A percentile compares a stretch with the other conserved stretches of the same genome.
Conservation (phyloP, 92 coral and sea anemone genomes). For the Palythoa heliodiscus region DNA sequence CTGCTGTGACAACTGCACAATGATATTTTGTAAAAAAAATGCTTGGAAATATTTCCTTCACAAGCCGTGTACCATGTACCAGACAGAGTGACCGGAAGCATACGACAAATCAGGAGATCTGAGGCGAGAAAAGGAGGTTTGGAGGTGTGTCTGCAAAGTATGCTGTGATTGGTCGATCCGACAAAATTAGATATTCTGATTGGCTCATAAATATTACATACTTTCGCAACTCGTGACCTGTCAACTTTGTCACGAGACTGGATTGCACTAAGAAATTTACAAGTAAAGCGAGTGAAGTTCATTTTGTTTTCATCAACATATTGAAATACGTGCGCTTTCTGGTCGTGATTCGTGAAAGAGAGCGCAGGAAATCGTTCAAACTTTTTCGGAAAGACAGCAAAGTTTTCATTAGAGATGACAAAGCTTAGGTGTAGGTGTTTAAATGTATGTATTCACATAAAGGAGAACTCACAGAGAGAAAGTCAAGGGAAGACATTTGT, state of each 20-base stretch:
- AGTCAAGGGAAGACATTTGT: conserved; percentile 79
- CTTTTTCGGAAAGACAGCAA: not conserved
- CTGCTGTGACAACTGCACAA: no score
- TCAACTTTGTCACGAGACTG: conserved; percentile 31
- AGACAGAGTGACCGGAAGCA: not conserved
- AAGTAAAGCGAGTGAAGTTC: not conserved
- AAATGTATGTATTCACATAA: conserved; percentile 77
- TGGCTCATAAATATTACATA: conserved; percentile 38
- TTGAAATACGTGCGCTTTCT: not conserved
- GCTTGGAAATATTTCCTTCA: no score
- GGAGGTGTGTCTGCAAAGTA: conserved; percentile 25
- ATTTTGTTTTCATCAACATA: not conserved
- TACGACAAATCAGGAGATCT: conserved; percentile 33
- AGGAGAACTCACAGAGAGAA: conserved; percentile 71
- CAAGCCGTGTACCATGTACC: no score
- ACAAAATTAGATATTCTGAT: conserved; percentile 15
- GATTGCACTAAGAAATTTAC: not conserved
- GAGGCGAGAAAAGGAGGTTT: conserved; percentile 13
- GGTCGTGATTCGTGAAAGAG: not conserved
- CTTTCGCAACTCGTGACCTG: conserved; percentile 38
- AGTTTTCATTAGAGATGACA: conserved; percentile 58
- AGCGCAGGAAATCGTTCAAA: not conserved
- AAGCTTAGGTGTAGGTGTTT: conserved; percentile 81
- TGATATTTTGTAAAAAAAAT: no score
- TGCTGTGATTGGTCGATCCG: conserved; percentile 29